Evolutionary conservation across 2,888 invertebrate species (phyloP), one percentile per base, ranked within the genome.

Genomic region (Thalpophila matura): DNA sequence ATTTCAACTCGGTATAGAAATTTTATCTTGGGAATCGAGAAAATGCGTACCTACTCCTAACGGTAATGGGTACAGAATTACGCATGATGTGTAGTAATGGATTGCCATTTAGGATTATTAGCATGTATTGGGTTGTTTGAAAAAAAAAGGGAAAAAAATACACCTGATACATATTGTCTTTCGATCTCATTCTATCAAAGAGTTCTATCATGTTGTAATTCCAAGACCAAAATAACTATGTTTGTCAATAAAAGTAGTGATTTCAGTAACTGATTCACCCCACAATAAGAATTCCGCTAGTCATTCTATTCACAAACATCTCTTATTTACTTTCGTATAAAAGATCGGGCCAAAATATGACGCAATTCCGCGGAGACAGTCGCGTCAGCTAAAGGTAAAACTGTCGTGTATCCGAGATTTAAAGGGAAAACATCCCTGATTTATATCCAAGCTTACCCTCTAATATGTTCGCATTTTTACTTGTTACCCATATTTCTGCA

Each of bases 381-480:
- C 18, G 6, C 31, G 37, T 35, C 47, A 47, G 5, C 29, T 3
- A 16, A 46, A 61, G 50, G 40, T 50, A 54, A 50, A 47, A 55
- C 29, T 20, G 50, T 58, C 42, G 24, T 40, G 14, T 55, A 14
- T n/a, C 29, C 14, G 20, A 55, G 77, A 67, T 60, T 63, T 58
- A 67, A 42, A 37, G 43, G 22, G 10, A 45, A 46, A 59, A 71
- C 46, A 57, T 45, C 18, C 16, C 12, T 56, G 35, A 75, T 62
- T 61, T 53, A 62, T 45, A 24, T n/a, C 26, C 40, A 6, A 38
- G 45, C 20, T 45, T 35, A 16, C 45, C 14, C 1, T 12, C 2
- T 40, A 66, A 63, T 55, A 74, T 35, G 54, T 26, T 47, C 50
- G 4, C 53, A 76, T 60, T 72, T 74, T 61, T 59, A 46, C 46